Evolutionary conservation across 2,113 vertebrate genomes (phyloP), one percentile per base, ranked within the genome.

Genomic region (Pseudolaguvia tuberculata): DNA sequence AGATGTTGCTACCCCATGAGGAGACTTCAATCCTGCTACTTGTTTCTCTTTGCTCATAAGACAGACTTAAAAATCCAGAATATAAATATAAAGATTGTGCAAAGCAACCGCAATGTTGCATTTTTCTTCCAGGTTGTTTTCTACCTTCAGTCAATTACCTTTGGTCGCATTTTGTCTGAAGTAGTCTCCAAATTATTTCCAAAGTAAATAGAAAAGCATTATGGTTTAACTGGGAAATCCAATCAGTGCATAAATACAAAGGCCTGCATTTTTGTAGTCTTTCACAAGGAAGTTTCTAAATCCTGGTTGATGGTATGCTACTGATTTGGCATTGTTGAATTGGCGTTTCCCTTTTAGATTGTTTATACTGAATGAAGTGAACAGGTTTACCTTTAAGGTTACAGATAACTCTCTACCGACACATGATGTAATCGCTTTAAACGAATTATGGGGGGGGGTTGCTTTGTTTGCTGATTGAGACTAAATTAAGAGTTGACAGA

Each of bases 341-440:
- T 25, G n/a, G 62, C 47, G 21, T 65, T 17, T 47, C 42, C 62
- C 62, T 65, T 65, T 39, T 48, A 59, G 70, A 53, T 56, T 31
- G 72, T 50, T 42, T 55, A 67, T 72, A 79, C 70, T n/a, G 23
- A 27, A 53, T 62, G 45, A 56, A 47, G 59, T n/a, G 42, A 6
- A 27, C 42, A 67, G 73, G n/a, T 69, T 42, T 25, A 52, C 35
- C 62, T 48, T 27, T 18, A 17, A 75, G 35, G 27, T 8, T n/a
- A 31, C 58, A 53, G 58, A 17, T 53, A 42, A 39, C 15, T n/a
- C 29, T 53, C 72, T 15, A 65, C 23, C 58, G 53, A 13, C 17
- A 27, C 27, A 20, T 73, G 47, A 25, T 73, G 47, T 52, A 73
- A 39, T 14, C 2, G 17, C 23, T 7, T 66, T 63, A 56, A 50